Percentiles rank a stretch among this genome's conserved stretches.
Evolutionary conservation across 2,797 vertebrate species (phyloP).

Genomic region (Danio aesculapii): DNA sequence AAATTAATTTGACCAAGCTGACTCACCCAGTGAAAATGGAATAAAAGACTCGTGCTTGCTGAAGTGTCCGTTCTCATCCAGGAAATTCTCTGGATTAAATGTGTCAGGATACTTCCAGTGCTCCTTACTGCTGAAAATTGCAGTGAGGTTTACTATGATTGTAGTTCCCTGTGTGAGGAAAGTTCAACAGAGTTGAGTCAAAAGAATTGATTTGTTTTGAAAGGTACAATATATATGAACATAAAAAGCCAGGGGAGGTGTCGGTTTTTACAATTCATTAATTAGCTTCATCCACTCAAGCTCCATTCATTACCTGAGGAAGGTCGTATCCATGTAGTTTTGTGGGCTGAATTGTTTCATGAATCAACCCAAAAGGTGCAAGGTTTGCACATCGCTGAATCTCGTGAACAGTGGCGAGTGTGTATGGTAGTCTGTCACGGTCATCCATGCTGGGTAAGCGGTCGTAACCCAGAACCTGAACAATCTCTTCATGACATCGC

Average conservation of each 20-base stretch:
- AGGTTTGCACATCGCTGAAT: slow-evolving; percentile 58
- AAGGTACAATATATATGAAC: too few species aligned
- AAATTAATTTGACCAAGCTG: neutral
- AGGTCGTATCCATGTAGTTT: slow-evolving; percentile 52
- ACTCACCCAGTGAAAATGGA: slow-evolving; percentile 44
- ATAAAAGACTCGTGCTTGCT: slow-evolving; percentile 45
- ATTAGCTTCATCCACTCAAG: too few species aligned
- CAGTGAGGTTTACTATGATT: slow-evolving; percentile 30
- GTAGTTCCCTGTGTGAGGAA: slow-evolving; percentile 45
- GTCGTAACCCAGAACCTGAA: slow-evolving; percentile 52
- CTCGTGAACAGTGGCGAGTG: slow-evolving; percentile 52
- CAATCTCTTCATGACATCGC: slow-evolving; percentile 58
- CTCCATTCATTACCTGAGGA: slow-evolving; percentile 39
- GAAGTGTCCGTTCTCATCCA: slow-evolving; percentile 51
- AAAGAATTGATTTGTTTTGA: too few species aligned
- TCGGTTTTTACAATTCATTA: too few species aligned
- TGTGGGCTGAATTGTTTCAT: slow-evolving; percentile 37
- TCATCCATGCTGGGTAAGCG: slow-evolving; percentile 50
- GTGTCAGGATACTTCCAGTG: slow-evolving; percentile 56
- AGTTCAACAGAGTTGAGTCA: neutral
- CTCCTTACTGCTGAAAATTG: slow-evolving; percentile 48
- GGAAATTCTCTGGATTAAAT: slow-evolving; percentile 58
- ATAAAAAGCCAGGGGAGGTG: too few species aligned
- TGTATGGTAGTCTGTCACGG: slow-evolving; percentile 45
- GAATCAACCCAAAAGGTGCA: slow-evolving; percentile 12